A percentile compares a stretch with the other conserved stretches of the same genome.
phyloP scores from a whole-genome alignment of 2,888 invertebrate genomes.

The Drosophila mimica region DNA sequence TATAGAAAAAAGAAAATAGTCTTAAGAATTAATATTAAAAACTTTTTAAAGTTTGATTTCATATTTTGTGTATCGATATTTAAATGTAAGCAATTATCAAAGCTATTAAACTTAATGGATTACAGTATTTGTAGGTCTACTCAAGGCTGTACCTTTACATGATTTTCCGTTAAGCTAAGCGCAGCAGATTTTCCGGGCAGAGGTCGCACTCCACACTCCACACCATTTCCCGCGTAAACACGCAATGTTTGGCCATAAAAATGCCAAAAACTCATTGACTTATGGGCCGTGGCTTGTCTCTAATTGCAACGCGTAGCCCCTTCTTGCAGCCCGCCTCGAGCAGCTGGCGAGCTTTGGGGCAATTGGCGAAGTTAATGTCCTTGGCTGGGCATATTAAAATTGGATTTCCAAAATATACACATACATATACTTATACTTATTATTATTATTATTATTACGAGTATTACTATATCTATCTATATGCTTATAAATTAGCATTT shows the following conservation, averaged over 20 bases:
- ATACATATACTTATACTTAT: conserved; percentile 21
- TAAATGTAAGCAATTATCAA: not conserved
- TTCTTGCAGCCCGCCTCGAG: not conserved
- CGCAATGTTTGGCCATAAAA: conserved; percentile 71
- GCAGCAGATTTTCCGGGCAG: not conserved
- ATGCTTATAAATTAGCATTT: conserved; percentile 76
- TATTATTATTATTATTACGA: conserved; percentile 52
- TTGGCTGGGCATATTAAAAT: conserved; percentile 64
- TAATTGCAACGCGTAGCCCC: conserved; percentile 42
- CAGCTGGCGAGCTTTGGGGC: conserved; percentile 25
- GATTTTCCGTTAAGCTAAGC: not conserved
- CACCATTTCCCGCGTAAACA: not conserved
- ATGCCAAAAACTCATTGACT: conserved; percentile 82
- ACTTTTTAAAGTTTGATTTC: too few relatives aligned
- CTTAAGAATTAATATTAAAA: not conserved
- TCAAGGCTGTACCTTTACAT: not conserved
- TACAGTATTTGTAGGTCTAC: not conserved
- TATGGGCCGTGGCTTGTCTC: conserved; percentile 63
- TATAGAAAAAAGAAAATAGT: too few relatives aligned
- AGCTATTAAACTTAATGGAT: not conserved
- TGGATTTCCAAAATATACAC: conserved; percentile 49
- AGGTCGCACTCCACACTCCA: not conserved
- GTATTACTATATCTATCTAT: conserved; percentile 61
- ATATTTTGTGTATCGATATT: not conserved
- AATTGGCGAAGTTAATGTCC: conserved; percentile 55